Conservation (phyloP, 2,888 invertebrate species). For the Lacanobia wlatinum region DNA sequence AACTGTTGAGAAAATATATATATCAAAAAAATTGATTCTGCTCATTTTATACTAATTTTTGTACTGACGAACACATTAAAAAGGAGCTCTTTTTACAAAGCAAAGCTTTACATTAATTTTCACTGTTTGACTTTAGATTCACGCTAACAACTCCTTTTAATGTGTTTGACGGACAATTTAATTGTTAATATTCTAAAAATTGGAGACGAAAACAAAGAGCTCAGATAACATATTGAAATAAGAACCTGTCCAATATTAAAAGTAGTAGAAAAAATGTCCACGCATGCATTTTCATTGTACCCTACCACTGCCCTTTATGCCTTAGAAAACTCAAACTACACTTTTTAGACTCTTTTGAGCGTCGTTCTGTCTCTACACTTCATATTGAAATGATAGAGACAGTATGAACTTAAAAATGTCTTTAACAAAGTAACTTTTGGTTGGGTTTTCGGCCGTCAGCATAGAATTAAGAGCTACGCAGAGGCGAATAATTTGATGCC, state of each 20-base stretch:
- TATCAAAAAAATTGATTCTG: constrained; percentile 39
- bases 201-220: constrained; percentile 22
- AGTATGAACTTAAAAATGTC: not conserved
- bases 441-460: constrained; percentile 36
- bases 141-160: constrained; percentile 28
- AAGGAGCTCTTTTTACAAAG: constrained; percentile 22
- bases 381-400: constrained; percentile 7
- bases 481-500: not conserved
- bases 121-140: constrained; percentile 11
- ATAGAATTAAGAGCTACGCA: constrained; percentile 32
- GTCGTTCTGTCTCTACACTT: not conserved
- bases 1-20: constrained; percentile 30
- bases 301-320: constrained; percentile 55
- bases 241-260: constrained; percentile 56
- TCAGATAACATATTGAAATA: constrained; percentile 45
- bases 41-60: constrained; percentile 45
- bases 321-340: not conserved
- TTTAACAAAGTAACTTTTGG: not conserved
- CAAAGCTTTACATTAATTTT: constrained; percentile 29
- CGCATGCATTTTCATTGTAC: constrained; percentile 57
- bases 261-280: constrained; percentile 48
- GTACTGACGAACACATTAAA: constrained; percentile 35
- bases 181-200: constrained; percentile 12
- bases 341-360: not conserved
- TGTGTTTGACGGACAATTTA: constrained; percentile 24